Conservation (phyloP, 1,140 invertebrate species). For the Philotrypesis tridentata region DNA sequence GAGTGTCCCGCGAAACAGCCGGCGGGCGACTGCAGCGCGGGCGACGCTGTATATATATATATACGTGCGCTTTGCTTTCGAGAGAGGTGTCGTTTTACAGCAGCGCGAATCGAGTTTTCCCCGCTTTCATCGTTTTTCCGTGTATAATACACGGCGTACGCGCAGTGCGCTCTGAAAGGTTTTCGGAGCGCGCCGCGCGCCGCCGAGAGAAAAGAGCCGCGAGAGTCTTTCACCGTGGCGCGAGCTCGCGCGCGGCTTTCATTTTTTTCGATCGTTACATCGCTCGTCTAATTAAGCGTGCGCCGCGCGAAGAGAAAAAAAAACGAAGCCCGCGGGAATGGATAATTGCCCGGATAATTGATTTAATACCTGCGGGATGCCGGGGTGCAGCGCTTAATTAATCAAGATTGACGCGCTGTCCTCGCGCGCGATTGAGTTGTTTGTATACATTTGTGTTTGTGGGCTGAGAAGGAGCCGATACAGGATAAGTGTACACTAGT, state of each 20-base stretch:
- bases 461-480: too few relatives aligned
- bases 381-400: neutral
- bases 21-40: neutral
- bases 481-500: too few relatives aligned
- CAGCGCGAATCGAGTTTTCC: conserved; percentile 23
- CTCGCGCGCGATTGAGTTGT: neutral
- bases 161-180: neutral
- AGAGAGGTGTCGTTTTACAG: neutral
- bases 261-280: conserved; percentile 24
- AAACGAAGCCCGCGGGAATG: neutral
- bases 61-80: conserved; percentile 22
- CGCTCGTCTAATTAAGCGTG: conserved; percentile 13
- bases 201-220: too few relatives aligned
- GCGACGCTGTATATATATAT: too few relatives aligned
- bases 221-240: neutral
- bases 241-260: conserved; percentile 17
- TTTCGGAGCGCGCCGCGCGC: conserved; percentile 30
- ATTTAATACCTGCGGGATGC: too few relatives aligned
- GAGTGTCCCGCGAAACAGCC: neutral
- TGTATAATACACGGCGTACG: neutral
- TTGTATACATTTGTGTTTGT: too few relatives aligned
- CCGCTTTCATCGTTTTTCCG: conserved; percentile 42
- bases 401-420: neutral
- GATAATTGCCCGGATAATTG: neutral
- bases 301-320: too few relatives aligned